A percentile compares a stretch with the other conserved stretches of the same genome.
Conservation (phyloP, 2,888 invertebrate genomes). For the Torymus auratus region DNA sequence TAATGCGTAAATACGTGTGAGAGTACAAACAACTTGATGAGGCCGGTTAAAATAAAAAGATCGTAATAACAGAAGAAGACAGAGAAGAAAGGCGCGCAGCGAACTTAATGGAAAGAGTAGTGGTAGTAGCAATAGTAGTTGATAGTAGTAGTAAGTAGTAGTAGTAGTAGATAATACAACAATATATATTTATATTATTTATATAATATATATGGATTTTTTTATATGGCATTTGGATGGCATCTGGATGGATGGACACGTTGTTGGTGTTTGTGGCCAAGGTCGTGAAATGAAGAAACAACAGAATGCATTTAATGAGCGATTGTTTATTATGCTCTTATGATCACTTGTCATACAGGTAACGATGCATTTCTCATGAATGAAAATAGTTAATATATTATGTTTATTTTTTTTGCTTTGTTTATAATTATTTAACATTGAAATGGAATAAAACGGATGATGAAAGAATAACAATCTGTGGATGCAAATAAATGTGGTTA, state of each 20-base stretch:
- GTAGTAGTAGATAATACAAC: no score
- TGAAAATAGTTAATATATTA: constrained; percentile 78
- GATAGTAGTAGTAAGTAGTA: constrained; percentile 25
- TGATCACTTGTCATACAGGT: constrained; percentile 78
- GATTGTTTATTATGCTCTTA: constrained; percentile 78
- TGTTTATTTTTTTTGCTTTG: constrained; percentile 66
- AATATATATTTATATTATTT: constrained; percentile 36
- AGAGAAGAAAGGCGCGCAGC: constrained; percentile 43
- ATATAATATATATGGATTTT: constrained; percentile 41
- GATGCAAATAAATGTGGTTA: constrained; percentile 76
- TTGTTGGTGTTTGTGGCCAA: constrained; percentile 67
- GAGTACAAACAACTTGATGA: constrained; percentile 41
- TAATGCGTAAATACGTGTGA: constrained; percentile 37
- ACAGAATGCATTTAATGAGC: constrained; percentile 77
- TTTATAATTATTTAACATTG: constrained; percentile 76
- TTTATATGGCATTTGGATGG: constrained; percentile 56
- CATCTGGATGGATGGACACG: constrained; percentile 62
- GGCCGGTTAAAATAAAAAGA: constrained; percentile 23
- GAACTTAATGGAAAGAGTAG: constrained; percentile 45
- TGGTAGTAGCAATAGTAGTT: not conserved
- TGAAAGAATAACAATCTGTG: constrained; percentile 76
- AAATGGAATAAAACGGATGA: constrained; percentile 75
- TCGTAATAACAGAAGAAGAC: constrained; percentile 13
- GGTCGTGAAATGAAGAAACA: constrained; percentile 77
- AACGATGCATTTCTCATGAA: constrained; percentile 77